These are phyloP conservation scores for Cremastinae sp. DNA, from an alignment of 2,888 invertebrate genomes.

Conservation along the genomic window DNA sequence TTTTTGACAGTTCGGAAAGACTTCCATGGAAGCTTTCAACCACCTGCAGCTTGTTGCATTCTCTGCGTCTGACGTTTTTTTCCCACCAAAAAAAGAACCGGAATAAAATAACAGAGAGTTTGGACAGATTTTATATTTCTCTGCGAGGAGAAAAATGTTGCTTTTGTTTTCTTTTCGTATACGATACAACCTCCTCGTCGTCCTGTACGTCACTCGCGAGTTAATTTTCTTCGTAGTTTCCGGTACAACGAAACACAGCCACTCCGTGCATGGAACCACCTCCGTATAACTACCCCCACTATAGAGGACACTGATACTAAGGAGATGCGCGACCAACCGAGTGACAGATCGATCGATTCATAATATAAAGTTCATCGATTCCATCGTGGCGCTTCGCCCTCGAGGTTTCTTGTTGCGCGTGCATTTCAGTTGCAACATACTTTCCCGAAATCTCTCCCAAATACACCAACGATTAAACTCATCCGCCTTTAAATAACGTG, in stretches of 20 bases:
- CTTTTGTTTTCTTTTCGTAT: constrained; percentile 1
- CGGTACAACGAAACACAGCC: constrained; percentile 22
- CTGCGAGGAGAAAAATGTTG: neutral
- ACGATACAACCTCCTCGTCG: constrained; percentile 3
- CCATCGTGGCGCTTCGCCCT: constrained; percentile 13
- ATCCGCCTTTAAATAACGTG: neutral
- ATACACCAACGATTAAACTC: neutral
- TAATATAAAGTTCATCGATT: constrained; percentile 48
- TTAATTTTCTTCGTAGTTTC: constrained; percentile 39
- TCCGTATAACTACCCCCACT: constrained; percentile 46
- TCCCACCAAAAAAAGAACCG: neutral
- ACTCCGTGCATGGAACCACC: constrained; percentile 26
- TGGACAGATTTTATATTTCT: neutral
- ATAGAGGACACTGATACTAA: constrained; percentile 44
- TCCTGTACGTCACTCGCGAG: constrained; percentile 23
- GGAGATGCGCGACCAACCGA: constrained; percentile 58
- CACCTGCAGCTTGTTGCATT: constrained; percentile 25
- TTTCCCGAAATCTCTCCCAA: neutral
- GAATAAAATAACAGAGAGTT: neutral
- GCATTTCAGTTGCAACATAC: constrained; percentile 10
- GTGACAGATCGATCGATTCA: constrained; percentile 56
- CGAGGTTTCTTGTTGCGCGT: constrained; percentile 8
- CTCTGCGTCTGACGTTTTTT: constrained; percentile 1
- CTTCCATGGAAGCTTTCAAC: neutral
- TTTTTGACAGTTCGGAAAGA: neutral